Conservation (phyloP, 2,113 vertebrate species). For the Halichoeres trimaculatus region DNA sequence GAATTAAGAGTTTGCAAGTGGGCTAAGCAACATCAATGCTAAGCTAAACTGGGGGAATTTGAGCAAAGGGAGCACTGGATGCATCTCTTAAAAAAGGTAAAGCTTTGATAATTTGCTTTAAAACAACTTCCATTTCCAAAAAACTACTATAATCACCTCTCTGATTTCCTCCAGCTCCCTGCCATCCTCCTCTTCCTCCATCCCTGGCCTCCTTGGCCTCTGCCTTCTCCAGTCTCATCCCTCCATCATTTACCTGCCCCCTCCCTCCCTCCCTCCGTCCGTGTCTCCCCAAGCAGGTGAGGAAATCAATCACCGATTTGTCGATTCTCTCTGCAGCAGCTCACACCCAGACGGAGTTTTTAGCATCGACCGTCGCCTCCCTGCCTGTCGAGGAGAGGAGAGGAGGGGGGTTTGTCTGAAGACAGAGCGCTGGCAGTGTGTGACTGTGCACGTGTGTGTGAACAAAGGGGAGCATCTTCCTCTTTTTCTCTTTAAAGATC, state of each 20-base stretch:
- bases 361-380: slow-evolving; percentile 45
- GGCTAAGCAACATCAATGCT: no score
- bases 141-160: slow-evolving; percentile 22
- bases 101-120: not conserved
- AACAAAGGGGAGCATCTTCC: slow-evolving; percentile 29
- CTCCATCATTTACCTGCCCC: slow-evolving; percentile 53
- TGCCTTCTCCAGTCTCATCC: slow-evolving; percentile 30
- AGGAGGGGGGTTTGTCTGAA: not conserved
- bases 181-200: not conserved
- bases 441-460: slow-evolving; percentile 17
- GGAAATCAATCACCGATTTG: slow-evolving; percentile 71
- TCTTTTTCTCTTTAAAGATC: slow-evolving; percentile 16
- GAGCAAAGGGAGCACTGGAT: no score
- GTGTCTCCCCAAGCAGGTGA: slow-evolving; percentile 48
- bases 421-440: not conserved
- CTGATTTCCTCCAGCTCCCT: slow-evolving; percentile 30
- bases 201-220: not conserved
- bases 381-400: slow-evolving; percentile 7
- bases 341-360: slow-evolving; percentile 51
- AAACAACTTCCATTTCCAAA: not conserved
- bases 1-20: no score
- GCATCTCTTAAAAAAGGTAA: no score
- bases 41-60: no score
- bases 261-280: not conserved
- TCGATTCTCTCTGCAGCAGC: slow-evolving; percentile 48